Evolutionary conservation across 1,140 invertebrate species (phyloP).

Genomic region (Colletes latitarsis): DNA sequence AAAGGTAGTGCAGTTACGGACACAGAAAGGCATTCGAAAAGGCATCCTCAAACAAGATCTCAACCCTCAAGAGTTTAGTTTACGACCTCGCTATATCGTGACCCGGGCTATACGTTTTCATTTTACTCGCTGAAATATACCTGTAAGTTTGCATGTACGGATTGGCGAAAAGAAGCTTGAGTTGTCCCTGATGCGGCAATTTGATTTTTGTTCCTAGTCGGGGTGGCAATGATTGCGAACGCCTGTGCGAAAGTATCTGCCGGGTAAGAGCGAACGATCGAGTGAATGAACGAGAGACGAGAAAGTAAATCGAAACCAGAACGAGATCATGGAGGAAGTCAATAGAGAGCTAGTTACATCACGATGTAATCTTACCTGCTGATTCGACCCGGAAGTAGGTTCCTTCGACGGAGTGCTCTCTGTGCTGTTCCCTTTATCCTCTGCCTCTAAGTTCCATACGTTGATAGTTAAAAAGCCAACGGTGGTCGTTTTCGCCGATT

Average conservation of each 20-base stretch:
- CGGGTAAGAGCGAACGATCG: neutral
- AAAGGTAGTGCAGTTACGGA: too few relatives aligned
- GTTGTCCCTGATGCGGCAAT: constrained; percentile 88
- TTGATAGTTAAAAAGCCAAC: constrained; percentile 92
- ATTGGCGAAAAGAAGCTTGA: constrained; percentile 89
- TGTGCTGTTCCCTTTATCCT: constrained; percentile 86
- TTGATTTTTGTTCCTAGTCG: constrained; percentile 90
- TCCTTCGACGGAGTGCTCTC: constrained; percentile 86
- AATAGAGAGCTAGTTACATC: too few relatives aligned
- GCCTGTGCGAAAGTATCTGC: constrained; percentile 86
- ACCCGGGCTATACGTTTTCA: too few relatives aligned
- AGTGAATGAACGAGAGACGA: neutral
- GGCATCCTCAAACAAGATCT: too few relatives aligned
- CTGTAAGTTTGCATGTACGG: constrained; percentile 92
- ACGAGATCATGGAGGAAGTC: too few relatives aligned
- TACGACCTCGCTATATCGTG: too few relatives aligned
- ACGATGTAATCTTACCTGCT: constrained; percentile 49
- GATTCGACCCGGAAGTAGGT: constrained; percentile 72
- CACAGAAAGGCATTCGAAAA: too few relatives aligned
- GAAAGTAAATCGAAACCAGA: too few relatives aligned
- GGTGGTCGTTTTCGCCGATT: constrained; percentile 84
- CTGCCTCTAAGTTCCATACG: constrained; percentile 90
- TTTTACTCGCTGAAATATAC: constrained; percentile 32
- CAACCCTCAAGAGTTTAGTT: too few relatives aligned
- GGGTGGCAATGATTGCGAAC: constrained; percentile 93